Percentiles rank a stretch among this genome's conserved stretches.
phyloP scores from a whole-genome alignment of 2,888 invertebrate genomes.

The Drosophila ezoana region DNA sequence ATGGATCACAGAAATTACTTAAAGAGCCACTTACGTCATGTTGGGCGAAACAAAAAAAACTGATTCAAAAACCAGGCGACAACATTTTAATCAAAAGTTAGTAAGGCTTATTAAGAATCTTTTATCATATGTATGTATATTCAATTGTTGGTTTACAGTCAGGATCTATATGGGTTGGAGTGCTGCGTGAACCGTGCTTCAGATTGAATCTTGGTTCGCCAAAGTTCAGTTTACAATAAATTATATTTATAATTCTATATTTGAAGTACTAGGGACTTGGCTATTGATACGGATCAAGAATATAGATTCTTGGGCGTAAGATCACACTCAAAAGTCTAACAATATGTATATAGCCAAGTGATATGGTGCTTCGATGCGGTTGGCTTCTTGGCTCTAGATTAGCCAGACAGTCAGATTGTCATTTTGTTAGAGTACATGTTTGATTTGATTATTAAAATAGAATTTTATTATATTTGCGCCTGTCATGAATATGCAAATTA shows the following conservation, averaged over 20 bases:
- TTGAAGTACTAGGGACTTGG: too few species aligned
- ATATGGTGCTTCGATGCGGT: background rate
- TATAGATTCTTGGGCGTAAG: too few species aligned
- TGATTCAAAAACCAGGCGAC: background rate
- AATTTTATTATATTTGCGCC: background rate
- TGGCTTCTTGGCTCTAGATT: background rate
- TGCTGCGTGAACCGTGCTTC: too few species aligned
- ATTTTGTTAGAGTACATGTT: background rate
- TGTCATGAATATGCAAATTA: slow-evolving; percentile 6
- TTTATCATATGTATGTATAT: too few species aligned
- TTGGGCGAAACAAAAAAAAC: background rate
- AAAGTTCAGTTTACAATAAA: too few species aligned
- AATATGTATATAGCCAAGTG: background rate
- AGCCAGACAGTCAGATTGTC: background rate
- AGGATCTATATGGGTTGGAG: too few species aligned
- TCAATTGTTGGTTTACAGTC: too few species aligned
- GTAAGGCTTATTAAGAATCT: too few species aligned
- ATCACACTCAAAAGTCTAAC: too few species aligned
- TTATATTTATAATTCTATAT: too few species aligned
- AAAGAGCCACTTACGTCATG: slow-evolving; percentile 27
- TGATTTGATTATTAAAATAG: slow-evolving; percentile 1
- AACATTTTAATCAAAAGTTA: background rate
- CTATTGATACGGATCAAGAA: too few species aligned
- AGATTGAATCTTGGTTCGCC: too few species aligned
- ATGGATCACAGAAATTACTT: slow-evolving; percentile 33